phyloP scores from a whole-genome alignment of 2,888 invertebrate genomes.

The Caenorhabditis panamensis region DNA sequence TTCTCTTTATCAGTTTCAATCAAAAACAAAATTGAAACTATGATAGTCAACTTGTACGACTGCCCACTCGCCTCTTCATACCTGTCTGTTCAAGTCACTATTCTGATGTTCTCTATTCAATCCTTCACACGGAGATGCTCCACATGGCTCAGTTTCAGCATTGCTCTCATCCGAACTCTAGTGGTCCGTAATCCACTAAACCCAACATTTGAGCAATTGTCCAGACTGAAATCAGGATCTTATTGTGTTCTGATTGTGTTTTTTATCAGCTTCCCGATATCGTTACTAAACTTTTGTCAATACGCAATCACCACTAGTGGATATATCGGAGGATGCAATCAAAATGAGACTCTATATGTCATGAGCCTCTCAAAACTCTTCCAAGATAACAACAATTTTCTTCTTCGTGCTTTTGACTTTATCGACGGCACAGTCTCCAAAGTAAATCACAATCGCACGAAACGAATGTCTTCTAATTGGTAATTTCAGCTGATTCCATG shows the following conservation, averaged over 20 bases:
- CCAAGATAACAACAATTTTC: not conserved
- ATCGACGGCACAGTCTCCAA: not conserved
- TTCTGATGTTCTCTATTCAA: not conserved
- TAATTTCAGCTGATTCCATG: slow-evolving; percentile 22
- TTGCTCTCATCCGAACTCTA: slow-evolving; percentile 20
- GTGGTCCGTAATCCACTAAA: slow-evolving; percentile 16
- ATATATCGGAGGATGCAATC: not conserved
- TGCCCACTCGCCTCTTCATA: not conserved
- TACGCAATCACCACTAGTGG: not conserved
- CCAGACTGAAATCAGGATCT: not conserved
- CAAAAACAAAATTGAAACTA: not conserved
- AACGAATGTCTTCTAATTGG: not conserved
- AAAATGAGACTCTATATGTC: not conserved
- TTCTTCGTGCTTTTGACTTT: too few species aligned
- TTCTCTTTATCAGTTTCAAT: slow-evolving; percentile 4
- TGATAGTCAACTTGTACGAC: not conserved
- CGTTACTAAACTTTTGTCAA: not conserved
- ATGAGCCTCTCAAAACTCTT: not conserved
- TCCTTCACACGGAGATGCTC: slow-evolving; percentile 17
- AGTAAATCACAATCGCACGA: not conserved
- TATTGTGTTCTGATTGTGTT: not conserved
- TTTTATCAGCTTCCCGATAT: not conserved
- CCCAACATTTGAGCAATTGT: slow-evolving; percentile 1
- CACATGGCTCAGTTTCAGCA: slow-evolving; percentile 25
- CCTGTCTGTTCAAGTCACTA: too few species aligned